Evolutionary conservation across 2,888 invertebrate species (phyloP), one percentile per base, ranked within the genome.

Genomic region (Acleris laterana): DNA sequence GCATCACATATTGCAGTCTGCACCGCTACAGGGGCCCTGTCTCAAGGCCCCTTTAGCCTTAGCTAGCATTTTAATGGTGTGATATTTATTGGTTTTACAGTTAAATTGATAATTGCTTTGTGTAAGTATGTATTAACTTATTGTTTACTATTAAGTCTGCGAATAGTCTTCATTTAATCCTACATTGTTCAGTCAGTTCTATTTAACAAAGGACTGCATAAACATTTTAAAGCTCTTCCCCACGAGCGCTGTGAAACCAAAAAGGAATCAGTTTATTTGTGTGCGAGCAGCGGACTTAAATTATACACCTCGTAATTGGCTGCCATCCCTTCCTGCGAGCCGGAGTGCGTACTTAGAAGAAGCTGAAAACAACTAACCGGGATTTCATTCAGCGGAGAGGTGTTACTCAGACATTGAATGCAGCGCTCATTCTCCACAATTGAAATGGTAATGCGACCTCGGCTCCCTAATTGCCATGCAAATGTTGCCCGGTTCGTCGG

Each of bases 401-500:
- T 83, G 80, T 80, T 80, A 76, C 72, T 71, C 69, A 72, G 74
- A 63, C 57, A 63, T 62, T 75, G 74, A 72, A 71, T 72, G 77
- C 73, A 71, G 68, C 80, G 77, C 80, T 85, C 83, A 80, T 85
- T 83, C 79, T 74, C 79, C 76, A 82, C 89, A 85, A 88, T 87
- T 88, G 89, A 90, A 88, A 89, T 90, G 89, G 85, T 85, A 89
- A 89, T 90, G 80, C 74, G 82, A 78, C 80, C 80, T 74, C 79
- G 72, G 74, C 74, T 74, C 70, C 78, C 82, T 88, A 88, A 89
- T 88, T 88, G 83, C 81, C 80, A 87, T 89, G 89, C 87, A 87
- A 88, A 89, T 88, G 81, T 79, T 74, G 74, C 72, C 74, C 69
- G 67, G 71, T 73, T 73, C 71, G 68, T 72, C 71, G 68, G 68